Base-by-base conservation (phyloP, 2,888 invertebrate species). In the Drosophila helvetica region DNA sequence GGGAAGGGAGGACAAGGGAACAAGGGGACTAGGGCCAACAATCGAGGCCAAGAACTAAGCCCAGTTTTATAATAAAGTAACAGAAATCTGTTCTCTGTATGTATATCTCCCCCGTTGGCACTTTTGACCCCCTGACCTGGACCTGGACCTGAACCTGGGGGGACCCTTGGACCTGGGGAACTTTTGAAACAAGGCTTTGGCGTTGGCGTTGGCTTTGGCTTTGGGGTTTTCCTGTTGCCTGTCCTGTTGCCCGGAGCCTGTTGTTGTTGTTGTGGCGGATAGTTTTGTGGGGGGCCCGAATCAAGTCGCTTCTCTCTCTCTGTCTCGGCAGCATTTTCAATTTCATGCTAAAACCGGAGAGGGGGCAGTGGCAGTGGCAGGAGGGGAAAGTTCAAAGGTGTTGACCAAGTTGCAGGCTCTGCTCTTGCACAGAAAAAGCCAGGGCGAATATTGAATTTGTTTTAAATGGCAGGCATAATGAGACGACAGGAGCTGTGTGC, bases 41-140 rank as follows among this genome's bases (percentile, higher is more conserved):
- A 73, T 48, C 54, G 61, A n/a, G 76, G 57, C 71, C 70, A 67
- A 82, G 77, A 77, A 75, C 85, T 81, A 87, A 79, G 83, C 74
- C 75, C 75, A 75, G 83, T 75, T 85, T 81, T 78, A 86, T 85
- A 82, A 86, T 85, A 85, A 85, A 83, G 88, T 82, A 79, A 86
- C 86, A 85, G 82, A 88, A 83, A 86, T 82, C 75, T 75, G 58
- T 71, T 72, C 64, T 72, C 66, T 80, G 62, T 61, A 4, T 22
- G 22, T 22, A 22, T 22, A 30, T 56, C 55, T 59, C 51, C 48
- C 45, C 62, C 43, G 43, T 19, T 57, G 15, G 38, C 38, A 38
- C 27, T 62, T 56, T 69, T 85, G 73, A 85, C 77, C 38, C 38
- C 38, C 82, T 87, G 87, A 59, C 87, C 85, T 64, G 47, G 87